Conservation (phyloP, 2,888 invertebrate genomes). For the Myopa testacea region DNA sequence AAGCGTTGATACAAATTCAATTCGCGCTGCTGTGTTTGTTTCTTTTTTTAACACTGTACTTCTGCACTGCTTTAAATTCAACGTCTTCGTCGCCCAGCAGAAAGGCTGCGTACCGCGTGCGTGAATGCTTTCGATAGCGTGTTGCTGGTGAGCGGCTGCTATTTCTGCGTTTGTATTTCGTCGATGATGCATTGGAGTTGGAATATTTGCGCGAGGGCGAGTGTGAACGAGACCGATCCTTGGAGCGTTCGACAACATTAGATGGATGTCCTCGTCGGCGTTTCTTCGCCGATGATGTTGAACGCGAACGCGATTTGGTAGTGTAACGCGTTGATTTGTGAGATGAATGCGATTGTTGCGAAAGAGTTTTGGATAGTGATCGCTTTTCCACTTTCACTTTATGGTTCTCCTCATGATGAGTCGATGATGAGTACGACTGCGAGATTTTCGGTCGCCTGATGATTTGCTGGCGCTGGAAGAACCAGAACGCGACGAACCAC, state of each 20-base stretch:
- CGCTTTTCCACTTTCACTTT: slow-evolving; percentile 42
- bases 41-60: too few relatives aligned
- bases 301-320: slow-evolving; percentile 52
- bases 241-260: slow-evolving; percentile 34
- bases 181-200: slow-evolving; percentile 45
- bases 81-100: slow-evolving; percentile 45
- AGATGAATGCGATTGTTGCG: slow-evolving; percentile 48
- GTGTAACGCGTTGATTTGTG: slow-evolving; percentile 49
- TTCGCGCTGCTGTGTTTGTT: too few relatives aligned
- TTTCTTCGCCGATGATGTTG: slow-evolving; percentile 53
- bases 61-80: slow-evolving; percentile 5
- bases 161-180: slow-evolving; percentile 48
- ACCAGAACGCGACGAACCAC: slow-evolving; percentile 41
- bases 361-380: slow-evolving; percentile 50
- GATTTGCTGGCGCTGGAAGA: slow-evolving; percentile 26
- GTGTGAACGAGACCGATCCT: slow-evolving; percentile 51
- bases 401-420: slow-evolving; percentile 16
- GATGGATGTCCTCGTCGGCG: slow-evolving; percentile 46
- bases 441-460: slow-evolving; percentile 32
- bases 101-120: slow-evolving; percentile 44
- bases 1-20: too few relatives aligned
- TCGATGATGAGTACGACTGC: slow-evolving; percentile 33
- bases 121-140: slow-evolving; percentile 44
- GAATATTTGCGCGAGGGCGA: slow-evolving; percentile 47
- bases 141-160: slow-evolving; percentile 52